Conservation (phyloP, 2,888 invertebrate genomes). For the Dolichopus griseipennis region DNA sequence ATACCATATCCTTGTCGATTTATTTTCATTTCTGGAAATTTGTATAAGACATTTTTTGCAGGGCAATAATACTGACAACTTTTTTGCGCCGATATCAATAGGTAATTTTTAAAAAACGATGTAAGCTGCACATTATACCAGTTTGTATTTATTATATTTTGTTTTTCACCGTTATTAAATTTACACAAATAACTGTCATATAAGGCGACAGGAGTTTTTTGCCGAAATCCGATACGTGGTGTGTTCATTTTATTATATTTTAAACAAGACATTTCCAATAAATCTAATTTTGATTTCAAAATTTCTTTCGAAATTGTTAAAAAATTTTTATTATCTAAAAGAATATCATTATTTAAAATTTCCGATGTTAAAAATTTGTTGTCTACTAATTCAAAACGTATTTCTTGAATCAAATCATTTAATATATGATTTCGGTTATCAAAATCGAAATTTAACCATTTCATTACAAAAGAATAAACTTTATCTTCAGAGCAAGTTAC, state of each 20-base stretch:
- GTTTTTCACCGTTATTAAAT: no score
- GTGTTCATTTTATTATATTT: slow-evolving; percentile 8
- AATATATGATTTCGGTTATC: neutral
- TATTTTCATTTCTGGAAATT: neutral
- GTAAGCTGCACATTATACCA: neutral
- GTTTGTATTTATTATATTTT: neutral
- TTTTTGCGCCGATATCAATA: neutral
- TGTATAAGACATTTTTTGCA: neutral
- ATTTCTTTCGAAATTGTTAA: slow-evolving; percentile 4
- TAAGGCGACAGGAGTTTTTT: neutral
- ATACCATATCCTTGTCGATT: neutral
- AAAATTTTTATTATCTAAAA: slow-evolving; percentile 9
- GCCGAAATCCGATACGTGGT: slow-evolving; percentile 7
- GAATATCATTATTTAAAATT: neutral
- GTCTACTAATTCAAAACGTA: neutral
- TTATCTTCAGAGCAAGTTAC: neutral
- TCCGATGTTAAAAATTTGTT: slow-evolving; percentile 9
- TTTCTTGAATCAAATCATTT: slow-evolving; percentile 11
- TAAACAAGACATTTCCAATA: slow-evolving; percentile 7
- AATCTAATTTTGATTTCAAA: slow-evolving; percentile 10
- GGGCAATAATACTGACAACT: slow-evolving; percentile 10
- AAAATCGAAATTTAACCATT: slow-evolving; percentile 9
- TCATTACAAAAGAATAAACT: slow-evolving; percentile 8
- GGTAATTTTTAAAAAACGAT: neutral
- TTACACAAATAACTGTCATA: no score